Percentiles rank a stretch among this genome's conserved stretches.
Conservation (phyloP, 2,888 invertebrate genomes). For the Synergus gifuensis region DNA sequence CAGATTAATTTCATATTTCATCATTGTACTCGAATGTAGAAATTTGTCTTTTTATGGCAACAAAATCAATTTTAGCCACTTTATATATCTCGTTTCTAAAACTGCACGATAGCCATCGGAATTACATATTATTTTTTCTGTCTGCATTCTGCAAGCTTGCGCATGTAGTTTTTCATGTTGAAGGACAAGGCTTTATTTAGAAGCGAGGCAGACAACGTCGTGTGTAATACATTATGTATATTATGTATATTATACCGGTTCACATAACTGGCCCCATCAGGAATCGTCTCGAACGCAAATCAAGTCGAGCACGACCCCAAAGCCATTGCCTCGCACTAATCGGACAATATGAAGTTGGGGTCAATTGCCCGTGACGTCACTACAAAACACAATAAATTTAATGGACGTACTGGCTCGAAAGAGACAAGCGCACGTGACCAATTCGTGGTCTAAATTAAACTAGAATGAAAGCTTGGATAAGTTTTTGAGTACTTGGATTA, state of each 20-base stretch:
- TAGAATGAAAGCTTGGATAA: neutral
- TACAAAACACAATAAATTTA: slow-evolving; percentile 63
- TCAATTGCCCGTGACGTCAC: slow-evolving; percentile 67
- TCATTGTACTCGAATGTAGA: neutral
- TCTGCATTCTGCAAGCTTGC: neutral
- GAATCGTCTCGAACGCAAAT: slow-evolving; percentile 60
- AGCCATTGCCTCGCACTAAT: slow-evolving; percentile 63
- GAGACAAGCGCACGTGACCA: slow-evolving; percentile 36
- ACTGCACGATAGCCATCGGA: neutral
- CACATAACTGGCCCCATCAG: slow-evolving; percentile 53
- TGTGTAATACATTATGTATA: slow-evolving; percentile 46
- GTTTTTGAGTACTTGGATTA: neutral
- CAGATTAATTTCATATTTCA: neutral
- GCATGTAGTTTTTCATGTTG: neutral
- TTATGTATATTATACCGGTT: slow-evolving; percentile 52
- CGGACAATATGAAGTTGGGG: slow-evolving; percentile 50
- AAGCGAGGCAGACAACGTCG: slow-evolving; percentile 47
- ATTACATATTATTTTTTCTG: neutral
- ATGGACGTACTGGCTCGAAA: slow-evolving; percentile 55
- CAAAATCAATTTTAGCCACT: neutral
- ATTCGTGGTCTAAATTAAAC: slow-evolving; percentile 23
- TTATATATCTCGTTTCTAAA: neutral
- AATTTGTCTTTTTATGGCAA: neutral
- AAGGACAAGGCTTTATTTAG: slow-evolving; percentile 51
- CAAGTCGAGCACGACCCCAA: slow-evolving; percentile 61